Evolutionary conservation across 2,797 vertebrate species (phyloP).

Genomic region (Merluccius polli): DNA sequence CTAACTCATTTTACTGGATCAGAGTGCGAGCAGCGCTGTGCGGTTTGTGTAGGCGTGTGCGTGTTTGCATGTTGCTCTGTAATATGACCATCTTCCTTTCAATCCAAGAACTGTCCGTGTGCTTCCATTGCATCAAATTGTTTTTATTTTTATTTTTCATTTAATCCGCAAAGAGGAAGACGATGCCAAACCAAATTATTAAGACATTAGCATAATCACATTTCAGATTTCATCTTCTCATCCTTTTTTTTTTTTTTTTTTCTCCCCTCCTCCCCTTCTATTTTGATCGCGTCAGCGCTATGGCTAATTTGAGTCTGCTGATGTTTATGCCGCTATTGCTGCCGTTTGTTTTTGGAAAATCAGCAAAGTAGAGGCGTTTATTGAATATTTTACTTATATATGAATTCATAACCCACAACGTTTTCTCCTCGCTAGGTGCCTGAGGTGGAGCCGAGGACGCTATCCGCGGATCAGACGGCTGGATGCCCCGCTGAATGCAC

Average conservation of each 20-base stretch:
- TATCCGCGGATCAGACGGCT: constrained; percentile 29
- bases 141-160: constrained; percentile 37
- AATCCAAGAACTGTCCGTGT: constrained; percentile 39
- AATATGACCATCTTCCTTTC: constrained; percentile 35
- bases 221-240: constrained; percentile 51
- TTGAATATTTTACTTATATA: not conserved
- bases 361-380: constrained; percentile 18
- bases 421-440: constrained; percentile 39
- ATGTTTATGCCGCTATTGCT: constrained; percentile 32
- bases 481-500: constrained; percentile 17
- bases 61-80: constrained; percentile 13
- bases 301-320: constrained; percentile 47
- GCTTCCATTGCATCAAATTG: constrained; percentile 30
- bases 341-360: constrained; percentile 27
- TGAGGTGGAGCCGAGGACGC: constrained; percentile 33
- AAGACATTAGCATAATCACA: constrained; percentile 55
- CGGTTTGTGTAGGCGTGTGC: constrained; percentile 13
- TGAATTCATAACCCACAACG: not conserved
- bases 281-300: constrained; percentile 43
- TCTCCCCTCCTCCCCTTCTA: constrained; percentile 28
- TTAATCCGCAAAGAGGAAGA: constrained; percentile 51
- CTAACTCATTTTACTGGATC: not conserved
- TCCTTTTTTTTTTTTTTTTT: constrained; percentile 5
- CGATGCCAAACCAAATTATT: constrained; percentile 42
- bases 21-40: not conserved